Evolutionary conservation across 2,113 vertebrate genomes (phyloP), one percentile per base, ranked within the genome.

Genomic region (Malurus elegans): DNA sequence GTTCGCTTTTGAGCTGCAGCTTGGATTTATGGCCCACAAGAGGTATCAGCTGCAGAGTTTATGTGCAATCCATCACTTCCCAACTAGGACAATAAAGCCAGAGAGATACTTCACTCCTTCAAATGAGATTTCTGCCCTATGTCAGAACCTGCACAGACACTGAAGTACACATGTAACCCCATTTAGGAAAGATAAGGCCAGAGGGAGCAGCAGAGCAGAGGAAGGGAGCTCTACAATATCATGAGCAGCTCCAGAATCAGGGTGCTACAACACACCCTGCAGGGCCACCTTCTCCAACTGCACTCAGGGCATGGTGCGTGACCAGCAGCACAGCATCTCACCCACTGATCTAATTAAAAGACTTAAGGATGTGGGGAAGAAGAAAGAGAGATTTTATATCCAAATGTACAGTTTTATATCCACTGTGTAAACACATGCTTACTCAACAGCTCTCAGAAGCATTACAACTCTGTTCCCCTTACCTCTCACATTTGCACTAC

Each of bases 401-500:
- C 44, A 69, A 60, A 48, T 36, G 26, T 3, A 38, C 38, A 38
- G 11, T 38, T 38, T 38, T 38, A 38, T 38, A 38, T 38, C 38
- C 38, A 38, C 38, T 44, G 4, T 28, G n/a, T 47, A 51, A 83
- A 18, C 40, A 92, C 13, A 53, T 4, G 24, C 21, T 40, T 15
- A 24, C 40, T 76, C 36, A 61, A 44, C 7, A 61, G 19, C 7
- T 81, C 25, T 87, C 53, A 24, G 53, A 38, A 79, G 65, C 60
- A 16, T 4, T 62, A 9, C n/a, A 78, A 14, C 28, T 42, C 23
- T 53, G 28, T 51, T 69, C 24, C 31, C 70, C 31, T 56, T 16
- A 47, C 8, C 44, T 76, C 50, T 83, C 8, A 4, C 4, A 12
- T 2, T 15, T 0, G 0, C 18, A 26, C 29, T 28, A 67, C 14